Evolutionary conservation across 2,888 invertebrate genomes (phyloP), one percentile per base, ranked within the genome.

Genomic region (Caradrina clavipalpis): DNA sequence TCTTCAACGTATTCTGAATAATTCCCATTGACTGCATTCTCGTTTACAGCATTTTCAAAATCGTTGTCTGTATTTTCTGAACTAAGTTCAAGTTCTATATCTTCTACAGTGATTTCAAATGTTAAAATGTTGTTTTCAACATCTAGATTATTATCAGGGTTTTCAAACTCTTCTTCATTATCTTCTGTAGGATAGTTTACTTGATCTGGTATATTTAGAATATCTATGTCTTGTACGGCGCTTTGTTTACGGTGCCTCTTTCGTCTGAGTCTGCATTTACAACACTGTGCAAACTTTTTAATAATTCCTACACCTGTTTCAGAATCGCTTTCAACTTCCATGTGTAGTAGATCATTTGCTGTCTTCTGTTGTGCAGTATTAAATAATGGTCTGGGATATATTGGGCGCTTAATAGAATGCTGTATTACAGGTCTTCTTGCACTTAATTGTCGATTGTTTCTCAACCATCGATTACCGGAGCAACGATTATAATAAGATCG

Each of bases 191-290:
- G 2, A 61, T 6, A n/a, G 15, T 13, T 47, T 19, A 53, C 19
- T 42, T 54, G 7, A 35, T 51, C 13, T 22, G 39, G 57, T 17
- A 58, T 57, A 39, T 60, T 59, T 51, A 59, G 35, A 22, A 56
- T 42, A 11, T 42, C 21, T n/a, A 26, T 31, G 62, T 79, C 72
- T 55, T 75, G 56, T 22, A 47, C 26, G 8, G 51, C 45, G 31
- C 6, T 35, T 45, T 88, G 83, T 6, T 90, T 49, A 13, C 60
- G 4, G 11, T 51, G 88, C 70, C 90, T 89, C 0, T 93, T 93
- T 55, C 91, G 90, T 58, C 91, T 90, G n/a, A 90, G 88, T 77
- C 87, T 89, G 50, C 87, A 89, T 5, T 86, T 69, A 47, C 86
- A 89, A 15, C 81, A 81, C 58, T 82, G 88, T 3, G 78, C 73